These are phyloP conservation scores for Poecilia wingei DNA, from an alignment of 2,797 vertebrate species.

Conservation along the genomic window DNA sequence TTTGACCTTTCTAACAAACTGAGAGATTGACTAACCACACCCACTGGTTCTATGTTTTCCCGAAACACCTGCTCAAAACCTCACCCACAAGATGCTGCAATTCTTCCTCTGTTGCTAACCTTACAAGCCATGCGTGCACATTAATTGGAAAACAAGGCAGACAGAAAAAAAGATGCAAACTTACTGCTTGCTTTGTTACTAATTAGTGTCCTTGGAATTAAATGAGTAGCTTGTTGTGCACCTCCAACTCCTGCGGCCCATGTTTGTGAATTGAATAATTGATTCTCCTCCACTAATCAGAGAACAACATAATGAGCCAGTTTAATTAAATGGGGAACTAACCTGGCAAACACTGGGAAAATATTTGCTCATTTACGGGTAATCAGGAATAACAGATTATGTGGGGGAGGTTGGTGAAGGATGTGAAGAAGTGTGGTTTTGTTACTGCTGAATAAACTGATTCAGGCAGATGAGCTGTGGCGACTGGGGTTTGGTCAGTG, in stretches of 20 bases:
- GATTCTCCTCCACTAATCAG: constrained; percentile 99
- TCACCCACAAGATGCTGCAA: constrained; percentile 45
- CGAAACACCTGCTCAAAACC: constrained; percentile 63
- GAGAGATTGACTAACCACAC: constrained; percentile 82
- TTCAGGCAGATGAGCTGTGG: not conserved
- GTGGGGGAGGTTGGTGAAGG: constrained; percentile 32
- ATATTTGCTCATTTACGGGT: constrained; percentile 99
- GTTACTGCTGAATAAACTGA: constrained; percentile 27
- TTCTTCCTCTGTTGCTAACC: constrained; percentile 50
- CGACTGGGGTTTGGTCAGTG: constrained; percentile 7
- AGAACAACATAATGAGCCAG: constrained; percentile 99
- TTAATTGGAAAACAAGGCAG: constrained; percentile 84
- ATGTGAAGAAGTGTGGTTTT: constrained; percentile 41
- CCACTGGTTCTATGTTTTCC: constrained; percentile 47
- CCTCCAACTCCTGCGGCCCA: constrained; percentile 92
- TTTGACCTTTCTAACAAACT: constrained; percentile 91
- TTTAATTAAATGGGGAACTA: constrained; percentile 99
- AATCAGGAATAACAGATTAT: constrained; percentile 86
- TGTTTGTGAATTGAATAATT: constrained; percentile 97
- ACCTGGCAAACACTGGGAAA: constrained; percentile 99
- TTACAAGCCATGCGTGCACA: constrained; percentile 82
- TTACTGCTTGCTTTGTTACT: constrained; percentile 99
- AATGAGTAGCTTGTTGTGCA: constrained; percentile 95
- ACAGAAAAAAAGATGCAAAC: constrained; percentile 74
- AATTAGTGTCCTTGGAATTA: constrained; percentile 99